Evolutionary conservation across 2,113 vertebrate genomes (phyloP).

Genomic region (Tenrec ecaudatus): DNA sequence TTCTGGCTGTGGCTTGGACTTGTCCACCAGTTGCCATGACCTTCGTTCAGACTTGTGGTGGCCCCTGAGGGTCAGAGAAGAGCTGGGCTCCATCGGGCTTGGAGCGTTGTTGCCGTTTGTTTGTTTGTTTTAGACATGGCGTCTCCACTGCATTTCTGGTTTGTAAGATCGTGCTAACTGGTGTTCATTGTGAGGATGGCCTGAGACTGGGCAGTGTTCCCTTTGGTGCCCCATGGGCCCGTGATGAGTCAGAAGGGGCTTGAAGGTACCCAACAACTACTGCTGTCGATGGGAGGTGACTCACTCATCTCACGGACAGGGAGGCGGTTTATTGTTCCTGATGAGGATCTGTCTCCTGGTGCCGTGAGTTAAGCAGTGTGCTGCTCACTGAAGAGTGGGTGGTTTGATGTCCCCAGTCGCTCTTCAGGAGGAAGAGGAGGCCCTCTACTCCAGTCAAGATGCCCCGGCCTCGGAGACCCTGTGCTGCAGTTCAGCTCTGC

Average conservation of each 20-base stretch:
- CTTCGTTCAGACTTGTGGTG: not conserved
- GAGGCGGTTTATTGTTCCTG: not conserved
- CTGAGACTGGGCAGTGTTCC: too few relatives aligned
- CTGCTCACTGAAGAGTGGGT: too few relatives aligned
- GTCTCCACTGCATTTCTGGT: not conserved
- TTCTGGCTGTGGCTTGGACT: not conserved
- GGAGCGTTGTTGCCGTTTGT: too few relatives aligned
- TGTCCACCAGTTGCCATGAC: not conserved
- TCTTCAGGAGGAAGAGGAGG: too few relatives aligned
- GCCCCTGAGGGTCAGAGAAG: not conserved
- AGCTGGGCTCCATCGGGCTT: not conserved
- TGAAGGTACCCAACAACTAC: not conserved
- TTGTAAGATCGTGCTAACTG: not conserved
- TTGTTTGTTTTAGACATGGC: not conserved
- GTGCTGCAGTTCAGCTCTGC: too few relatives aligned
- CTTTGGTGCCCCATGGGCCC: too few relatives aligned
- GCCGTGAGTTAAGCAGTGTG: too few relatives aligned
- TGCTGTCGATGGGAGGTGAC: not conserved
- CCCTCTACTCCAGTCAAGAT: too few relatives aligned
- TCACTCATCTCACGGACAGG: constrained; percentile 9
- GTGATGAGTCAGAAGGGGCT: too few relatives aligned
- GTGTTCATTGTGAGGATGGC: too few relatives aligned
- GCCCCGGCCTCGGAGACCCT: too few relatives aligned
- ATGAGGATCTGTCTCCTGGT: not conserved
- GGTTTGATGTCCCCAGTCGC: too few relatives aligned